Evolutionary conservation across 2,888 invertebrate genomes (phyloP), one percentile per base, ranked within the genome.

Genomic region (Zygothrica quintamaculata): DNA sequence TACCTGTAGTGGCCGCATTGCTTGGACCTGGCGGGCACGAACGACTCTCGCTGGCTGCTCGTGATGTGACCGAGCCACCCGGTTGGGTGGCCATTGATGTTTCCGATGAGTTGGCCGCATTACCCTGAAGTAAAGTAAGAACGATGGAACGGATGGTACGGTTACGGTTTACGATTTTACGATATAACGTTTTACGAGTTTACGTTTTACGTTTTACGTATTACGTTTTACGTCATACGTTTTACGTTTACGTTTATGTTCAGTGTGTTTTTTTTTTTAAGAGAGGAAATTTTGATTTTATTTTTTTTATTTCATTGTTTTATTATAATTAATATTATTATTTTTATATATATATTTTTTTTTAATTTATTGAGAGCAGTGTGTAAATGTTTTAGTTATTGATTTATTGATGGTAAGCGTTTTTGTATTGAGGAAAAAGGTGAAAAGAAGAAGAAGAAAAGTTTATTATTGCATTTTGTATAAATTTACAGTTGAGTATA

Each of bases 71-170:
- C 88, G 94, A 93, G 80, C 93, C 94, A 89, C 95, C 95, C 44
- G 96, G 95, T 89, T 95, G 95, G 79, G 94, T 94, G 74, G 94
- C 94, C 90, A 96, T 95, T 77, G 95, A 95, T 25, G 96, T 95
- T 92, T 96, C 96, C 90, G 95, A 96, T 74, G 95, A 96, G 74
- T 96, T 96, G 57, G 96, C 96, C 84, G 95, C 96, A 91, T 95
- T 96, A 85, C 95, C 95, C 92, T 95, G 82, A 68, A 80, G 78
- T 75, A 65, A 79, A 76, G 84, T 53, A 80, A 69, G 72, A 77
- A 76, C 67, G 77, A 72, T 78, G 78, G 79, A n/a, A 74, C 66
- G 77, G 71, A 68, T 65, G 74, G 64, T 72, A 65, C 58, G 74
- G 60, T 66, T 77, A 64, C 56, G 75, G 58, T 61, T 75, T 61